Percentiles rank a stretch among this genome's conserved stretches.
These are phyloP conservation scores for Trypoxylus dichotomus DNA, from an alignment of 1,140 invertebrate species.

Conservation along the genomic window DNA sequence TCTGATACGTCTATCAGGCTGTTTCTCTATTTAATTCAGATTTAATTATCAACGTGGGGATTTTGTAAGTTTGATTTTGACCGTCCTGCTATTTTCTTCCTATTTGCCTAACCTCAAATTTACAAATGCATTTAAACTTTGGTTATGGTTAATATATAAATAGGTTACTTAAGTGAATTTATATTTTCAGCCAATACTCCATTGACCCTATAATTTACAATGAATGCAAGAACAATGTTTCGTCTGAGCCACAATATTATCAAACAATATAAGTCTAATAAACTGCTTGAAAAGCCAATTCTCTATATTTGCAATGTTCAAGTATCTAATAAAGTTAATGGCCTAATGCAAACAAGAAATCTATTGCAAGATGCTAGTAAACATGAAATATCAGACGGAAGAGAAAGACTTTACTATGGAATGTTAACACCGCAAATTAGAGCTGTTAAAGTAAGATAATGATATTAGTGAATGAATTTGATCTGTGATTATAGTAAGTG, in stretches of 20 bases:
- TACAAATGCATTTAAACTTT: no score
- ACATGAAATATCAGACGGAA: conserved; percentile 11
- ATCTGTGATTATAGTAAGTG: background rate
- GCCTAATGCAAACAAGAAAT: background rate
- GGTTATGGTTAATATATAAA: no score
- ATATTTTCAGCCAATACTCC: no score
- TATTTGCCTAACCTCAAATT: no score
- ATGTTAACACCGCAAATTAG: conserved; percentile 67
- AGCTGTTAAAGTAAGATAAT: conserved; percentile 63
- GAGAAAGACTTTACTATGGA: conserved; percentile 56
- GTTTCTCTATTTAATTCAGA: no score
- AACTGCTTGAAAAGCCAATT: background rate
- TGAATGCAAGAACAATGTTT: background rate
- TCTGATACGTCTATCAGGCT: no score
- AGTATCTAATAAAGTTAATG: background rate
- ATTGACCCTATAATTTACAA: background rate
- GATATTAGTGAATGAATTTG: background rate
- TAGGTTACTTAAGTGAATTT: no score
- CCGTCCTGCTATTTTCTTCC: no score
- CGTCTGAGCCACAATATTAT: background rate
- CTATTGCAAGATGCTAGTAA: conserved; percentile 21
- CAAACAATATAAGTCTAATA: background rate
- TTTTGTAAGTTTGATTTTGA: no score
- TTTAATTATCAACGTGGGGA: no score
- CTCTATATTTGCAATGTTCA: background rate